phyloP scores from a whole-genome alignment of 53 echinoderm and acorn worm genomes.

The Henricia sp. region DNA sequence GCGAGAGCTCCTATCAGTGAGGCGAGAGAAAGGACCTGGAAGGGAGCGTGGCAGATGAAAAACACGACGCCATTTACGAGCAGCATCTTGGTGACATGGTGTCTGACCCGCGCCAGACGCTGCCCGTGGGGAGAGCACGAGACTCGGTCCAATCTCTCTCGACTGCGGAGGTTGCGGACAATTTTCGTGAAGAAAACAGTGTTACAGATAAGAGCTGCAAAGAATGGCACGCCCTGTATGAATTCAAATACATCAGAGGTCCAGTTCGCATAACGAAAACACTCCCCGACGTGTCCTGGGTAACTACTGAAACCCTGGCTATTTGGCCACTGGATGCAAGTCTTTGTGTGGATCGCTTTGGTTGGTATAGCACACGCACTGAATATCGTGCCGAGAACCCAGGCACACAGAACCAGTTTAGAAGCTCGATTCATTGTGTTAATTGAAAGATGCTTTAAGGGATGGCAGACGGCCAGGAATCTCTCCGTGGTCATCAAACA shows the following conservation, averaged over 20 bases:
- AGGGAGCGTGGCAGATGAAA: constrained; percentile 52
- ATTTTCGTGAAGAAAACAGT: constrained; percentile 41
- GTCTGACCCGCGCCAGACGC: background rate
- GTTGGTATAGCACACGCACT: constrained; percentile 27
- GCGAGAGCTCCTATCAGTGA: constrained; percentile 10
- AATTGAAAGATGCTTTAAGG: constrained; percentile 35
- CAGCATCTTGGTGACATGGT: constrained; percentile 52
- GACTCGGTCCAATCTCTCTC: background rate
- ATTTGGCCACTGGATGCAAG: constrained; percentile 44
- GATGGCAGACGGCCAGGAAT: constrained; percentile 57
- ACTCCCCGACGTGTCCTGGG: constrained; percentile 2
- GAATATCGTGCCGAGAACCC: constrained; percentile 30
- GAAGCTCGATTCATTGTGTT: constrained; percentile 41
- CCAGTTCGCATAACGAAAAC: background rate
- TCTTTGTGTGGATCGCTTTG: background rate
- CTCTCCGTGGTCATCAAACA: constrained; percentile 51
- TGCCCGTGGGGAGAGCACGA: background rate
- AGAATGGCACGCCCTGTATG: constrained; percentile 44
- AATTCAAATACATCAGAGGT: background rate
- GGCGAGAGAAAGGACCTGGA: constrained; percentile 16
- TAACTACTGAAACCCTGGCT: background rate
- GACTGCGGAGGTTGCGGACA: constrained; percentile 34
- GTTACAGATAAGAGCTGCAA: constrained; percentile 37
- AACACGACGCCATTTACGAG: constrained; percentile 33
- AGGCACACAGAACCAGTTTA: constrained; percentile 33